Base-by-base conservation (phyloP, 2,797 vertebrate species). In the Poecilia gillii region DNA sequence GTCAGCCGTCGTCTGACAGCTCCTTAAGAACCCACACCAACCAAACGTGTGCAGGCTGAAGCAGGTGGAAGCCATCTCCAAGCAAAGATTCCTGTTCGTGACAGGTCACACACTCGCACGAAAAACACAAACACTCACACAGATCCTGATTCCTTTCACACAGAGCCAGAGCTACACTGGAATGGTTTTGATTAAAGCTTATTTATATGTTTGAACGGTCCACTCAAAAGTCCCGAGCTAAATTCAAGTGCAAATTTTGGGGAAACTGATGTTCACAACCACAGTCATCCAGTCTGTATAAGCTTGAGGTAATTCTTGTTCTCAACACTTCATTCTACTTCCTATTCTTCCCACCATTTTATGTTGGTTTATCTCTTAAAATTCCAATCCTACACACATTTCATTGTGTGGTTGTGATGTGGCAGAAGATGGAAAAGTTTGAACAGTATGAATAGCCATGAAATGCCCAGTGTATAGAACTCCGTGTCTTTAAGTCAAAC, bases 401-500 rank as follows among this genome's bases (percentile, higher is more conserved):
- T 36, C 9, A 55, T 55, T 9, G 20, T 39, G 7, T 66, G 6
- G 64, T 66, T 68, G 36, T 5, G 4, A 68, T 41, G 20, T 68
- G 64, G 41, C 64, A 68, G 28, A 59, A 59, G n/a, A 68, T 23
- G 59, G 16, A 66, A 66, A 66, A 6, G 33, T 23, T 66, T 8
- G 0, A 39, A 20, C 7, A 1, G 16, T 66, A 39, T 39, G 57
- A 59, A 31, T 14, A 31, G 28, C 9, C 16, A 33, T 64, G 31
- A 33, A 66, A 66, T 39, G 62, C 7, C 3, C 3, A 12, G 8
- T 66, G 31, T 66, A 36, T 11, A 39, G 33, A 39, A 20, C 18
- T 23, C 18, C 1, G 20, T 39, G 39, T 12, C 3, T 66, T 66
- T 51, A 66, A 31, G 57, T 45, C 53, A 83, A 71, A 85, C 83